A percentile compares a stretch with the other conserved stretches of the same genome.
Evolutionary conservation across 2,888 invertebrate genomes (phyloP).

Genomic region (Watsonalla binaria): DNA sequence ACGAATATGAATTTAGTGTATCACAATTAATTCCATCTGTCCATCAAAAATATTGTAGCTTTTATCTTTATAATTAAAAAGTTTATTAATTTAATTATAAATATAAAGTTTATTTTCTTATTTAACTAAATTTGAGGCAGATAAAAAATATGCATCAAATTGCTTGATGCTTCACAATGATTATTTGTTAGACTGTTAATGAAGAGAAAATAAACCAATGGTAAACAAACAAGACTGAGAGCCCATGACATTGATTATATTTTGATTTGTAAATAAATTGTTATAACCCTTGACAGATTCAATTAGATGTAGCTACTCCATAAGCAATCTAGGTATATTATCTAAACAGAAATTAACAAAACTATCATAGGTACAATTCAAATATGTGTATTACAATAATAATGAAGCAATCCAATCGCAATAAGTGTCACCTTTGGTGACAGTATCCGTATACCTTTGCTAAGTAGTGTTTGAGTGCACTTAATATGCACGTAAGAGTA

Average conservation of each 20-base stretch:
- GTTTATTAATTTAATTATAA: too few species aligned
- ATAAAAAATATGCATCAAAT: too few species aligned
- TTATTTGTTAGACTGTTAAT: too few species aligned
- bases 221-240: slow-evolving; percentile 28
- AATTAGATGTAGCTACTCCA: slow-evolving; percentile 31
- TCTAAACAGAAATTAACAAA: slow-evolving; percentile 5
- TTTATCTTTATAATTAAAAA: too few species aligned
- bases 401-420: slow-evolving; percentile 43
- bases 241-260: slow-evolving; percentile 61
- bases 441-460: slow-evolving; percentile 66
- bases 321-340: slow-evolving; percentile 34
- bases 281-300: slow-evolving; percentile 42
- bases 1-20: background rate
- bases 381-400: slow-evolving; percentile 16
- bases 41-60: too few species aligned
- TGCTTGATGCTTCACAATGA: too few species aligned
- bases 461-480: slow-evolving; percentile 57
- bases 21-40: slow-evolving; percentile 13
- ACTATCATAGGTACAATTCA: slow-evolving; percentile 6
- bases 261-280: slow-evolving; percentile 34
- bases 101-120: too few species aligned
- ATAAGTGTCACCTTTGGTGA: slow-evolving; percentile 62
- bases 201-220: slow-evolving; percentile 13
- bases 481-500: slow-evolving; percentile 40
- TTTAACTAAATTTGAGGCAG: too few species aligned